Evolutionary conservation across 2,797 vertebrate species (phyloP), one percentile per base, ranked within the genome.

Genomic region (Halcyon smyrnensis): DNA sequence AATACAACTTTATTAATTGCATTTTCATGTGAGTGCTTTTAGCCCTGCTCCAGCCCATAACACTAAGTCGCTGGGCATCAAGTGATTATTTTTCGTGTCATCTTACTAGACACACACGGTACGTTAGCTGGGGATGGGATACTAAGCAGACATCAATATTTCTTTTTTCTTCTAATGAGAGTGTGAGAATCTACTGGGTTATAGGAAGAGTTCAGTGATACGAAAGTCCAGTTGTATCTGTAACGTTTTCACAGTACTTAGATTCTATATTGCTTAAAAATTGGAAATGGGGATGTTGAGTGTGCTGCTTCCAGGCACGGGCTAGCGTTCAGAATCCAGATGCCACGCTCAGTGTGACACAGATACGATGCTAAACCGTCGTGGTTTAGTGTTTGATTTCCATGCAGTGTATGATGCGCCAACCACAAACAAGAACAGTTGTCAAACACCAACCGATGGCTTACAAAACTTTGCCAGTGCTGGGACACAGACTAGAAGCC

Each of bases 81-180:
- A 4, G 37, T 25, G 37, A 0, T 71, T 25, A 32, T 37, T 60
- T 32, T 30, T 27, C 11, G 16, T 11, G 5, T 64, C 5, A 11
- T 12, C 10, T 45, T 4, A 6, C 7, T 21, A 50, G 59, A 4
- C 21, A 5, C 21, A 28, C n/a, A 18, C 43, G 11, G 11, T 18
- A 3, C 6, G 79, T 27, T 2, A 24, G 41, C 36, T 39, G 75
- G 30, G 45, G 64, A 17, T 57, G 86, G 64, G 46, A 57, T 19
- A 28, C 48, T 25, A 11, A 32, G 63, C 62, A 75, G 45, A 15
- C 10, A 13, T 8, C 28, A 15, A 2, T 37, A 9, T 23, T 27
- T 3, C 3, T 5, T 27, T 5, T 25, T 62, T 9, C 28, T 51
- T 17, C 23, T 28, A 17, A 0, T 0, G 2, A 4, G 45, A 53